These are phyloP conservation scores for Macroglossus sobrinus DNA, from an alignment of 2,113 vertebrate species.

Conservation along the genomic window DNA sequence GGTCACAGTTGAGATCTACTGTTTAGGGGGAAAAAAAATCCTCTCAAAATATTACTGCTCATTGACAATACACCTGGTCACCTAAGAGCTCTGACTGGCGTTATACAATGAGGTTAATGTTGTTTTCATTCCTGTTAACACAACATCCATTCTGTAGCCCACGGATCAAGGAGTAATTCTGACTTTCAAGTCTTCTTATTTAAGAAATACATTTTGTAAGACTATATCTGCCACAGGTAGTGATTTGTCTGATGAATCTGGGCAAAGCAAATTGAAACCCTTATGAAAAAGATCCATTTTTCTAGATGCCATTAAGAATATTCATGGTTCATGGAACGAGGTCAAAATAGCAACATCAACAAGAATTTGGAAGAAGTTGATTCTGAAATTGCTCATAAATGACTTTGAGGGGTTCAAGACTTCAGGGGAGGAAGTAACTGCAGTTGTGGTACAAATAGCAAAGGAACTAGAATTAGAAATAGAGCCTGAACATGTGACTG, in stretches of 20 bases:
- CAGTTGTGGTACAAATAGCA: neutral
- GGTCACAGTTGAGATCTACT: neutral
- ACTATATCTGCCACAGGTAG: neutral
- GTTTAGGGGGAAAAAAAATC: neutral
- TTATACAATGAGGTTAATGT: neutral
- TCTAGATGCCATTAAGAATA: neutral
- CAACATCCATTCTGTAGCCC: neutral
- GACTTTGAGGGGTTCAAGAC: neutral
- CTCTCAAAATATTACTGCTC: neutral
- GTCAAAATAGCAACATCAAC: neutral
- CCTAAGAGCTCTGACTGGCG: neutral
- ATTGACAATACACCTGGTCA: neutral
- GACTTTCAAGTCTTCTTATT: neutral
- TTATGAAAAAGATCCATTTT: neutral
- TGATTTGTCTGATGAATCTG: neutral
- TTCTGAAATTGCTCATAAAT: neutral
- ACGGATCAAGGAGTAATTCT: neutral
- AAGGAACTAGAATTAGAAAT: neutral
- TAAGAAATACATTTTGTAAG: neutral
- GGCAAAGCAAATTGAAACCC: neutral
- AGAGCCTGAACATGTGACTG: neutral
- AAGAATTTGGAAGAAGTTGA: neutral
- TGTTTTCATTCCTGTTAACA: neutral
- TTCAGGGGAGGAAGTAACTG: neutral
- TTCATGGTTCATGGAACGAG: neutral